Evolutionary conservation across 2,797 vertebrate genomes (phyloP).

Genomic region (Bradypodion pumilum): DNA sequence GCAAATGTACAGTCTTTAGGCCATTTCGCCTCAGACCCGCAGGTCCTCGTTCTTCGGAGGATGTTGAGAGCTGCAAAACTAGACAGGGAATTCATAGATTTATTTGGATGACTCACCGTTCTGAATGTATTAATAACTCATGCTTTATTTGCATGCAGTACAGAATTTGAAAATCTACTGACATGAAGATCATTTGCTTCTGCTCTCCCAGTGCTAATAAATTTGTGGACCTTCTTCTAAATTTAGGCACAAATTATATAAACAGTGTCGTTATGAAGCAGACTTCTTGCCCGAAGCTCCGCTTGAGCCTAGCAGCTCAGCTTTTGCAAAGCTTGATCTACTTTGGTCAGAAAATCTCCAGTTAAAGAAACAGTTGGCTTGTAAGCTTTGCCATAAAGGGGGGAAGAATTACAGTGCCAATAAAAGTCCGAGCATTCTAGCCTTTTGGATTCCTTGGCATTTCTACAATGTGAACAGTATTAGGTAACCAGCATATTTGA

Average conservation of each 20-base stretch:
- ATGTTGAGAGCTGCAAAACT: neutral
- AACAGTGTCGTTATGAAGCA: neutral
- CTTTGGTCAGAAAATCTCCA: neutral
- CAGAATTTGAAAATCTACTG: neutral
- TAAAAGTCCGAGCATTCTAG: neutral
- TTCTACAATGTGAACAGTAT: neutral
- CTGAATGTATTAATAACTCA: neutral
- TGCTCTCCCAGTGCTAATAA: neutral
- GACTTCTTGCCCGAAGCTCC: neutral
- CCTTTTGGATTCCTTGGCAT: neutral
- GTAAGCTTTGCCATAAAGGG: neutral
- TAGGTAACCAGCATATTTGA: neutral
- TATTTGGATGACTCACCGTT: conserved; percentile 23
- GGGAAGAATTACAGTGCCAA: neutral
- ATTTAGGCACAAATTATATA: neutral
- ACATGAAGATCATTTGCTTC: neutral
- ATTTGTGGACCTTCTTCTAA: conserved; percentile 20
- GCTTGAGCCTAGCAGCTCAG: neutral
- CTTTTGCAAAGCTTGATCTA: neutral
- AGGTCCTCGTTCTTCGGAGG: conserved; percentile 5
- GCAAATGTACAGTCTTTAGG: neutral
- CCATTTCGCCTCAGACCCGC: neutral
- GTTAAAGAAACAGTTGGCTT: neutral
- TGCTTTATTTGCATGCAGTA: neutral
- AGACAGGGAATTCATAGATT: neutral